These are phyloP conservation scores for Dendroctonus ponderosae DNA, from an alignment of 1,140 invertebrate species.

Conservation along the genomic window DNA sequence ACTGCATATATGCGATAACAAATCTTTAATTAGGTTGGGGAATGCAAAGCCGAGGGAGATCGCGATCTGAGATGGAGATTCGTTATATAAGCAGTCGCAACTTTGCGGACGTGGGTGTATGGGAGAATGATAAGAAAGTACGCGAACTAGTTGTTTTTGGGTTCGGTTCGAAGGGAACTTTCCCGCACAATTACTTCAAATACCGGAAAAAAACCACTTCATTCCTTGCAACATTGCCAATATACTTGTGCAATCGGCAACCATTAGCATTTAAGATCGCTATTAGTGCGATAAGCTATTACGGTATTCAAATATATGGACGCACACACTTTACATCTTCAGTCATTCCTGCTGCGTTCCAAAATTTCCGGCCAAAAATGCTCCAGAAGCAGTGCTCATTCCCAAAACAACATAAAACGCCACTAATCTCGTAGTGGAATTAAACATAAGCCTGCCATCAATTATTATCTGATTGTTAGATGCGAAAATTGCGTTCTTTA, in stretches of 20 bases:
- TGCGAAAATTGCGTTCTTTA: no score
- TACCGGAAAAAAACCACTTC: no score
- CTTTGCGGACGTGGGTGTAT: constrained; percentile 10
- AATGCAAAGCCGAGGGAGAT: constrained; percentile 28
- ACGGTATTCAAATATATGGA: constrained; percentile 29
- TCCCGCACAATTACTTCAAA: no score
- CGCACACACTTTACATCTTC: constrained; percentile 5
- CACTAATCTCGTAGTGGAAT: no score
- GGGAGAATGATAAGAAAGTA: constrained; percentile 22
- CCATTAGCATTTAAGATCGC: constrained; percentile 34
- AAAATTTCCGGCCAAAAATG: background rate
- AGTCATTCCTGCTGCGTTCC: constrained; percentile 20
- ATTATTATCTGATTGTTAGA: no score
- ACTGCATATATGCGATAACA: constrained; percentile 27
- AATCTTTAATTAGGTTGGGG: constrained; percentile 31
- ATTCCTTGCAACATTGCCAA: constrained; percentile 27
- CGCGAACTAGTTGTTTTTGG: no score
- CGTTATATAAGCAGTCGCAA: constrained; percentile 20
- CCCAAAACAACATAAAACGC: no score
- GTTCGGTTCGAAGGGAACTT: no score
- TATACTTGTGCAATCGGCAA: constrained; percentile 33
- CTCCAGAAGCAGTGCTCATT: background rate
- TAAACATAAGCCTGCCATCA: no score
- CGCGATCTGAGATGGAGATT: constrained; percentile 27
- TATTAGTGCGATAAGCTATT: constrained; percentile 27